Base-by-base conservation (phyloP, 2,113 vertebrate genomes). In the Phainopepla nitens region DNA sequence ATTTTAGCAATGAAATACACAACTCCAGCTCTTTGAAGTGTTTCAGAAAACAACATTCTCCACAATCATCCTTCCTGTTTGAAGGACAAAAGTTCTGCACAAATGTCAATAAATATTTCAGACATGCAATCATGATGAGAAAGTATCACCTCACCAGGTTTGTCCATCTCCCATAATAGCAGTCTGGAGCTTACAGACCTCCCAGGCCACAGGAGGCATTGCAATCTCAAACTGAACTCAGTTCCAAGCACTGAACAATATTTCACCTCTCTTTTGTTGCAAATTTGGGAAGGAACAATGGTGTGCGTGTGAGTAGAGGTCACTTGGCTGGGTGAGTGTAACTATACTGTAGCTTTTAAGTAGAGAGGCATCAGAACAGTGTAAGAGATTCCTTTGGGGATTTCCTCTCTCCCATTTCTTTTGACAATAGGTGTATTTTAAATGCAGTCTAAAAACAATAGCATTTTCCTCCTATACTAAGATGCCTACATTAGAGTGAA, bases 271-370 rank as follows among this genome's bases (percentile, higher is more conserved):
- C 6, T 24, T 60, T 33, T 41, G 11, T 25, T 39, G 17, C 8
- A 18, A 33, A 57, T 81, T 15, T 54, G 25, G 25, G 18, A 44
- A 7, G 39, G 13, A 54, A 35, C 45, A 68, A 68, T 29, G 35
- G 31, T 0, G 0, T 20, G 6, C 25, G 2, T 1, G 3, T n/a
- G 20, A 42, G 23, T 47, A 87, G 21, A 17, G 21, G 11, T 2
- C 28, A 28, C 4, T 27, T 22, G 36, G 16, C 6, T 65, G 14
- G 5, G 16, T 29, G 17, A 85, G 29, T 57, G 3, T 12, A 75
- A 56, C 25, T 60, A 11, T 3, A n/a, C 6, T 20, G 8, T 6
- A 53, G 53, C 24, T 88, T 75, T 85, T n/a, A 80, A 62, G 35
- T 2, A 58, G 3, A 29, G 11, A 87, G 15, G 13, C 19, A 54